Conservation (phyloP, 2,797 vertebrate species). For the Enteromius anoplus region DNA sequence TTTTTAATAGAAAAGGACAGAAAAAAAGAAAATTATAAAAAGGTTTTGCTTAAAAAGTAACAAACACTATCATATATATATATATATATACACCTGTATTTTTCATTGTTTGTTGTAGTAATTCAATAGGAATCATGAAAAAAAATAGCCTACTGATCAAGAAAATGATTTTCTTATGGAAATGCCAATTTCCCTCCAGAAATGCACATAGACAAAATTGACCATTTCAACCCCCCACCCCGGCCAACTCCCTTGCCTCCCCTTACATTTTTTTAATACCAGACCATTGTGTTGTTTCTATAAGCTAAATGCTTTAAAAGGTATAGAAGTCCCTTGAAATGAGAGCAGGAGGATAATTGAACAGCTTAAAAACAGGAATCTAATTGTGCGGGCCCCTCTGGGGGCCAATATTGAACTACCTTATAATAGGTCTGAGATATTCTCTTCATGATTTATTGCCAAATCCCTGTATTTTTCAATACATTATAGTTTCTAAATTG, state of each 20-base stretch:
- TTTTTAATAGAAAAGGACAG: neutral
- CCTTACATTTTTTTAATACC: slow-evolving; percentile 34
- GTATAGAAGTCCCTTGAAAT: slow-evolving; percentile 87
- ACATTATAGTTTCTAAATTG: slow-evolving; percentile 99
- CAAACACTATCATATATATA: neutral
- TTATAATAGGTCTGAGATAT: slow-evolving; percentile 97
- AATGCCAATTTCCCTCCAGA: slow-evolving; percentile 2
- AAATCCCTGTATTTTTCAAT: slow-evolving; percentile 99
- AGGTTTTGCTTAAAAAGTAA: neutral
- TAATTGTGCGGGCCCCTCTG: slow-evolving; percentile 92
- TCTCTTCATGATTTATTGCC: slow-evolving; percentile 99
- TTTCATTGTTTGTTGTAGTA: neutral
- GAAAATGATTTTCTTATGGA: neutral
- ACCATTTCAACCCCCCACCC: neutral
- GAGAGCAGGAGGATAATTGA: slow-evolving; percentile 97
- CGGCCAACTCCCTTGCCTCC: neutral
- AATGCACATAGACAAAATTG: neutral
- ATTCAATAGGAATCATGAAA: neutral
- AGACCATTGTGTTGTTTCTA: slow-evolving; percentile 64
- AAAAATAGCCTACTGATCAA: neutral
- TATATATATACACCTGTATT: neutral
- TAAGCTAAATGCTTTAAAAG: slow-evolving; percentile 68
- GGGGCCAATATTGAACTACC: slow-evolving; percentile 94
- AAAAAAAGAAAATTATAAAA: too few relatives aligned
- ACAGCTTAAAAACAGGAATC: slow-evolving; percentile 99